phyloP scores from a whole-genome alignment of 2,113 vertebrate genomes.

The Alouatta palliata region DNA sequence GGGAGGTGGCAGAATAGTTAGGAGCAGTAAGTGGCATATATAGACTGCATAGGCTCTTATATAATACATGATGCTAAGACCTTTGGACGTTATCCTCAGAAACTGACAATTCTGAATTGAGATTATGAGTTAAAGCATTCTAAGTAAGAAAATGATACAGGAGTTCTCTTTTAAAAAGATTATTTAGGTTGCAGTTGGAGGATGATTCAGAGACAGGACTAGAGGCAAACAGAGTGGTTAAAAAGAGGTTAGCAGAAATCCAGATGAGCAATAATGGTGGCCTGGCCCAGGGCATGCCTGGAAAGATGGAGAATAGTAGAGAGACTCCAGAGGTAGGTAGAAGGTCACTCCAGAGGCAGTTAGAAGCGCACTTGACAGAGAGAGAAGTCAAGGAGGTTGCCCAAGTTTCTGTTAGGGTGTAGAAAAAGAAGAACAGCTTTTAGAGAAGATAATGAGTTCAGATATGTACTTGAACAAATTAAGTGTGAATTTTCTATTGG shows the following conservation, averaged over 20 bases:
- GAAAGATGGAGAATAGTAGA: neutral
- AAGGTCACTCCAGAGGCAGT: neutral
- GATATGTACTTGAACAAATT: neutral
- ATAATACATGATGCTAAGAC: neutral
- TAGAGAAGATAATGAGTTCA: neutral
- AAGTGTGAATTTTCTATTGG: neutral
- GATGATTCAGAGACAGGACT: neutral
- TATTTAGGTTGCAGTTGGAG: neutral
- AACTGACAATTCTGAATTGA: neutral
- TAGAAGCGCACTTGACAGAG: neutral
- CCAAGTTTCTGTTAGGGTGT: neutral
- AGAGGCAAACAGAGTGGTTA: neutral
- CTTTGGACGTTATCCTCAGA: neutral
- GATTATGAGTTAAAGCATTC: neutral
- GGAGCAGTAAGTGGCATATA: neutral
- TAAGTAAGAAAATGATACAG: neutral
- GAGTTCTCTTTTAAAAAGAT: neutral
- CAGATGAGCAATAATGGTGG: neutral
- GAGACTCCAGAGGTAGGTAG: neutral
- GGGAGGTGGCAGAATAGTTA: neutral
- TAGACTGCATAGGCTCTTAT: neutral
- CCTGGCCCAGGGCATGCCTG: rapidly evolving
- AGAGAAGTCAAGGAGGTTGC: neutral
- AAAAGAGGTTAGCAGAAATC: neutral
- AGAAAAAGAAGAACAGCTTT: neutral